Percentiles rank a stretch among this genome's conserved stretches.
Evolutionary conservation across 1,140 invertebrate species (phyloP).

Genomic region (Diorhabda carinulata): DNA sequence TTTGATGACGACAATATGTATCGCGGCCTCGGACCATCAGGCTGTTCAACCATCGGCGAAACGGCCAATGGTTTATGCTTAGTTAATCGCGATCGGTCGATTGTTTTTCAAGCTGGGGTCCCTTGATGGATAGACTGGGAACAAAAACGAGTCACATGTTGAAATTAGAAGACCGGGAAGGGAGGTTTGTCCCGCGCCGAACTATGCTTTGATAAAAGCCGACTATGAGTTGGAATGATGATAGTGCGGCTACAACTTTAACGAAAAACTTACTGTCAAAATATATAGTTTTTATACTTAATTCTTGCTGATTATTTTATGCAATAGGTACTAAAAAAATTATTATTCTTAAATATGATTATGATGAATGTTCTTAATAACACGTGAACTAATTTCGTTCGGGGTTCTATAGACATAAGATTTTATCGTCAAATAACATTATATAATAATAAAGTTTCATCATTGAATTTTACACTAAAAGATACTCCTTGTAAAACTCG

Average conservation of each 20-base stretch:
- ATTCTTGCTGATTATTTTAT: too few relatives aligned
- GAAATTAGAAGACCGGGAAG: constrained; percentile 46
- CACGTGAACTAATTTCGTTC: too few relatives aligned
- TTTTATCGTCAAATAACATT: too few relatives aligned
- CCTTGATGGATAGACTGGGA: constrained; percentile 42
- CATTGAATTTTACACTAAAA: too few relatives aligned
- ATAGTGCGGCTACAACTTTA: neutral
- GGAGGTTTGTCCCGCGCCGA: constrained; percentile 34
- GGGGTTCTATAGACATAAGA: too few relatives aligned
- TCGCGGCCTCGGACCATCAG: neutral
- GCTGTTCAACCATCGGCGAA: neutral
- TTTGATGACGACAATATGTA: constrained; percentile 1
- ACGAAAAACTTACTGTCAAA: neutral
- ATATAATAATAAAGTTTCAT: too few relatives aligned
- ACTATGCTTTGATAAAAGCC: constrained; percentile 44
- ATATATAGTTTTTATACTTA: too few relatives aligned
- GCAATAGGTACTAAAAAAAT: too few relatives aligned
- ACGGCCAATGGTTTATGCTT: constrained; percentile 19
- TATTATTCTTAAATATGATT: too few relatives aligned
- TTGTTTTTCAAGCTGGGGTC: constrained; percentile 30
- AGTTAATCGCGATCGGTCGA: constrained; percentile 28
- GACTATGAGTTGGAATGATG: constrained; percentile 19
- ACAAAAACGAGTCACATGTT: constrained; percentile 44
- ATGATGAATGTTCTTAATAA: too few relatives aligned
- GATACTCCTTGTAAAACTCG: too few relatives aligned